phyloP scores from a whole-genome alignment of 2,888 invertebrate species.

The Dimorphilus gyrociliatus region DNA sequence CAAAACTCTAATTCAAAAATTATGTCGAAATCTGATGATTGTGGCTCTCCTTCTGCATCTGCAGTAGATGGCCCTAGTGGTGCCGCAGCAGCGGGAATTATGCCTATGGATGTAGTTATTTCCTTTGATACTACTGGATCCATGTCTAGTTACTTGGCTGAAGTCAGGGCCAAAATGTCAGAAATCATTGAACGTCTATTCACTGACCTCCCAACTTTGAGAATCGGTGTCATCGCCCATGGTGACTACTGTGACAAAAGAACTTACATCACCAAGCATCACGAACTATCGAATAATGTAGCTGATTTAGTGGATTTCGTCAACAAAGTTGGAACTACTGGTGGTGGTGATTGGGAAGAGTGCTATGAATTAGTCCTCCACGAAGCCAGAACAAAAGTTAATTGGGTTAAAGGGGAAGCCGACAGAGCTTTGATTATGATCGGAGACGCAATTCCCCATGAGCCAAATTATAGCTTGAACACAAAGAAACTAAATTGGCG shows the following conservation, averaged over 20 bases:
- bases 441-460: constrained; percentile 27
- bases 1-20: no score
- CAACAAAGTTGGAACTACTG: constrained; percentile 16
- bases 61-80: no score
- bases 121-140: constrained; percentile 28
- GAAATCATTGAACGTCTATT: constrained; percentile 26
- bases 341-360: constrained; percentile 26
- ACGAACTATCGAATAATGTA: constrained; percentile 20
- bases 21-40: no score
- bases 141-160: constrained; percentile 19
- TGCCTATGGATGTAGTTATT: constrained; percentile 21
- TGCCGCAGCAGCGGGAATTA: no score
- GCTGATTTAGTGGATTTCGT: constrained; percentile 19
- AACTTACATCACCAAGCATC: constrained; percentile 20
- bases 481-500: constrained; percentile 15
- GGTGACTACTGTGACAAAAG: constrained; percentile 30
- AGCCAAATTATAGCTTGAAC: constrained; percentile 15
- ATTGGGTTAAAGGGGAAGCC: constrained; percentile 25
- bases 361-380: constrained; percentile 28
- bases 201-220: constrained; percentile 24
- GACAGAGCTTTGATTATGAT: constrained; percentile 25
- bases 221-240: constrained; percentile 27
- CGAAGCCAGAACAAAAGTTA: no score
- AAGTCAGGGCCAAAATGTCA: constrained; percentile 19
- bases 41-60: no score